phyloP scores from a whole-genome alignment of 2,888 invertebrate species.

The Lycophotia porphyrea region DNA sequence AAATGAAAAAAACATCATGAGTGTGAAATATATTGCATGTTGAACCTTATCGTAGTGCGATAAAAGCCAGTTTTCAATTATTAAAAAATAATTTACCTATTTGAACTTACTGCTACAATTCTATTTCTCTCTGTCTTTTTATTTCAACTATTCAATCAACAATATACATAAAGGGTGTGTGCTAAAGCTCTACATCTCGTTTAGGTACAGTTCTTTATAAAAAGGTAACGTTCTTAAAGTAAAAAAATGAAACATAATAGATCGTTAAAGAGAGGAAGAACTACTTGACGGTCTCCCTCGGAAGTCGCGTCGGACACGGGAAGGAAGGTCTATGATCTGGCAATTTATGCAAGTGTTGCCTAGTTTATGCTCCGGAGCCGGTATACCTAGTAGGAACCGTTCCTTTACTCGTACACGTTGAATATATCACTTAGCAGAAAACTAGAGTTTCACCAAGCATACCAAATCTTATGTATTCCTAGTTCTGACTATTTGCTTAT shows the following conservation, averaged over 20 bases:
- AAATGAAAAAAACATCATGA: no score
- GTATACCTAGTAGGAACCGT: conserved; percentile 1
- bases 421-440: no score
- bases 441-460: no score
- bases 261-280: conserved; percentile 81
- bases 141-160: not conserved
- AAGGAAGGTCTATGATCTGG: conserved; percentile 44
- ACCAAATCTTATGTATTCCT: no score
- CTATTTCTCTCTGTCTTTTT: not conserved
- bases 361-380: conserved; percentile 21
- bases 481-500: no score
- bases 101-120: not conserved
- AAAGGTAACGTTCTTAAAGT: not conserved
- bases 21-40: no score
- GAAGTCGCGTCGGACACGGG: conserved; percentile 23
- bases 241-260: conserved; percentile 3
- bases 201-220: not conserved
- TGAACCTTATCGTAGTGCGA: no score
- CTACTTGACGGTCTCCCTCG: conserved; percentile 43
- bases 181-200: not conserved
- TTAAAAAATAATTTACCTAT: not conserved
- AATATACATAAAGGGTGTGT: not conserved
- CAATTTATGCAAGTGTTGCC: conserved; percentile 34
- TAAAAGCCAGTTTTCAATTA: no score
- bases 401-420: conserved; percentile 2